These are phyloP conservation scores for Yponomeuta evonymella DNA, from an alignment of 2,888 invertebrate genomes.

Conservation along the genomic window DNA sequence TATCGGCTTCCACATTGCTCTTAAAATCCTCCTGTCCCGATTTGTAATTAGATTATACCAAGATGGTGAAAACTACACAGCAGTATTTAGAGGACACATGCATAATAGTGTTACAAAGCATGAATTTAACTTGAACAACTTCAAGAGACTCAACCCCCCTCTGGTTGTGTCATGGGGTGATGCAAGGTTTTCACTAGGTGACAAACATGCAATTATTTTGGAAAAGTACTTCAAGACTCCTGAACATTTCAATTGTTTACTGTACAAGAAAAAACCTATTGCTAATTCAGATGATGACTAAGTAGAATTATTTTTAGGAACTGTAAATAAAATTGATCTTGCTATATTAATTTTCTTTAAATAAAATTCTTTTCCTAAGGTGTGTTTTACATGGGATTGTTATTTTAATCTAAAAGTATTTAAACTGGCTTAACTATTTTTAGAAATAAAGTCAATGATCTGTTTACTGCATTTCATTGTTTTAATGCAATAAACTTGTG, in stretches of 20 bases:
- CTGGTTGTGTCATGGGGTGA: constrained; percentile 57
- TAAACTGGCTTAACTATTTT: no score
- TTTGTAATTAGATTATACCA: constrained; percentile 61
- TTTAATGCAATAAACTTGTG: not conserved
- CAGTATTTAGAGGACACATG: constrained; percentile 53
- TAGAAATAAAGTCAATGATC: constrained; percentile 30
- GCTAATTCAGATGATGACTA: constrained; percentile 14
- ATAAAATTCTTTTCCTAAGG: not conserved
- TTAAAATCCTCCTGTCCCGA: constrained; percentile 55
- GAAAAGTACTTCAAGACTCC: constrained; percentile 64
- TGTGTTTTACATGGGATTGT: not conserved
- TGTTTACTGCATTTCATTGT: not conserved
- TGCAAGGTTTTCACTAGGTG: constrained; percentile 54
- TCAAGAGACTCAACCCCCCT: constrained; percentile 50
- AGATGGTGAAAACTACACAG: constrained; percentile 60
- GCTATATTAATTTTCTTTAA: constrained; percentile 3
- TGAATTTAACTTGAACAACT: constrained; percentile 53
- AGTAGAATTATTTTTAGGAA: not conserved
- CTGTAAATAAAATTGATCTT: not conserved
- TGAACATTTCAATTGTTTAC: constrained; percentile 54
- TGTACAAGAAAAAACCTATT: constrained; percentile 38
- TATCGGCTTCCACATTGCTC: constrained; percentile 45
- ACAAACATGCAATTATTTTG: constrained; percentile 56
- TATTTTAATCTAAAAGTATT: no score
- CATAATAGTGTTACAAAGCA: constrained; percentile 49